These are phyloP conservation scores for Acanthis flammea DNA, from an alignment of 2,797 vertebrate genomes.

Conservation along the genomic window DNA sequence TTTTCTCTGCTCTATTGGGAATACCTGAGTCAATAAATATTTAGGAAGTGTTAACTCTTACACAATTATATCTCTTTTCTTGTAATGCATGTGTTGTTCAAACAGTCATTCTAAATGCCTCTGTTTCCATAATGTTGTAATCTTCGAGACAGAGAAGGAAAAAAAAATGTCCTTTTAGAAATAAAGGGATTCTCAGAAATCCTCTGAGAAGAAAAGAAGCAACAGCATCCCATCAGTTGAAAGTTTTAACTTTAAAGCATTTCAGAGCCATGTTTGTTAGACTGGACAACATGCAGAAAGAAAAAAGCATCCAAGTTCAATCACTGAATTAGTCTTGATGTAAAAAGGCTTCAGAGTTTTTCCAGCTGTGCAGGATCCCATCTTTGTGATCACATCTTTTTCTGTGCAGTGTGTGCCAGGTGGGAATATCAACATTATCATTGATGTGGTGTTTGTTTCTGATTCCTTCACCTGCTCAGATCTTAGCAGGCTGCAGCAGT, in stretches of 20 bases:
- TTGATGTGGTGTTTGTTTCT: not conserved
- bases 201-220: not conserved
- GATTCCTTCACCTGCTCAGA: not conserved
- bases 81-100: not conserved
- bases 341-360: not conserved
- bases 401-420: not conserved
- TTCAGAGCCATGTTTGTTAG: not conserved
- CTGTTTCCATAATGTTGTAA: not conserved
- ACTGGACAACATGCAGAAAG: not conserved
- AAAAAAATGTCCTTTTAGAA: not conserved
- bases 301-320: not conserved
- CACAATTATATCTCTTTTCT: not conserved
- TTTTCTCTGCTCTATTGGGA: not conserved
- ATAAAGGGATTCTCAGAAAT: not conserved
- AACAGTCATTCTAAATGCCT: not conserved
- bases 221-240: not conserved
- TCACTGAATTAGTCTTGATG: not conserved
- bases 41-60: not conserved
- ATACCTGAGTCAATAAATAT: not conserved
- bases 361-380: not conserved
- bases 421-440: not conserved
- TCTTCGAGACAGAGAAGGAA: not conserved
- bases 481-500: not conserved
- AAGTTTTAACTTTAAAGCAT: not conserved
- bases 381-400: not conserved